These are phyloP conservation scores for Heterohyrax brucei DNA, from an alignment of 2,797 vertebrate species.

Conservation along the genomic window DNA sequence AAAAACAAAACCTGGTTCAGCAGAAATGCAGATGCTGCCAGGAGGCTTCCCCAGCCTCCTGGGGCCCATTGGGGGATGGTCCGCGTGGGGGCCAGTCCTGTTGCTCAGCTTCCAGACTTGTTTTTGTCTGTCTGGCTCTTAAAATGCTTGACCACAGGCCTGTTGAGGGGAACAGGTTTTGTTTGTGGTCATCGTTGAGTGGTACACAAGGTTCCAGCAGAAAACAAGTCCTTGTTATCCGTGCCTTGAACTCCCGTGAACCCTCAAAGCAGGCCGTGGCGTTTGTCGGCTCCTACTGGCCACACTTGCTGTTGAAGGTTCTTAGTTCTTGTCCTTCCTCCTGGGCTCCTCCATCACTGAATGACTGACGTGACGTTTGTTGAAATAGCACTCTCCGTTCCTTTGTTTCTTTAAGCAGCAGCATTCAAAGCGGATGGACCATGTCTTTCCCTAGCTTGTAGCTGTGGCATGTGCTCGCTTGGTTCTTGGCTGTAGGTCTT, in stretches of 20 bases:
- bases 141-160: background rate
- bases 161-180: constrained; percentile 31
- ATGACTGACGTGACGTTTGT: background rate
- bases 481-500: background rate
- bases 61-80: constrained; percentile 20
- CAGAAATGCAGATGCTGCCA: constrained; percentile 63
- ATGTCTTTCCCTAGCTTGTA: background rate
- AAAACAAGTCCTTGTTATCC: constrained; percentile 55
- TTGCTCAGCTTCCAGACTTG: constrained; percentile 32
- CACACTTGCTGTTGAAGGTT: fast-evolving
- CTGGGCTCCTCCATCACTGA: background rate
- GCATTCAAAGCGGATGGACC: background rate
- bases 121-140: constrained; percentile 55
- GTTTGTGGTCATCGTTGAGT: constrained; percentile 53
- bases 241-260: background rate
- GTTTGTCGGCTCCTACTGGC: background rate
- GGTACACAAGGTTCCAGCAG: constrained; percentile 70
- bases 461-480: fast-evolving
- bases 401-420: background rate
- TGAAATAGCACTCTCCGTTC: background rate
- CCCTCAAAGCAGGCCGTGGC: background rate
- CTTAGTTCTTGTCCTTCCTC: background rate
- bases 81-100: background rate
- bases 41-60: constrained; percentile 2
- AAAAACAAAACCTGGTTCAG: constrained; percentile 77